Base-by-base conservation (phyloP, 2,888 invertebrate genomes). In the Aleiodes alternator region DNA sequence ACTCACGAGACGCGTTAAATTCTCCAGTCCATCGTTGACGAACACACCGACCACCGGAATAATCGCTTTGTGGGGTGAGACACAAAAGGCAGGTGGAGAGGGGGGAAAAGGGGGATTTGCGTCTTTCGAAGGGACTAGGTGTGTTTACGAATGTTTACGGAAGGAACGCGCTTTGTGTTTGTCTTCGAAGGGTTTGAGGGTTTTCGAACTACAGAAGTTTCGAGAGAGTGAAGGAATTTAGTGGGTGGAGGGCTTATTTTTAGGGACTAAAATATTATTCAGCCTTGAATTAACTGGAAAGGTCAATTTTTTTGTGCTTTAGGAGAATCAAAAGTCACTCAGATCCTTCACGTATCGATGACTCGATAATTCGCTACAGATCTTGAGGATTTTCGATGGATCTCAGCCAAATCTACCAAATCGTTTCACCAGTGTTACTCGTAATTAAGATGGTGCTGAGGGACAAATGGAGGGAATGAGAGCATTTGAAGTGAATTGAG, bases 1-100 rank as follows among this genome's bases (percentile, higher is more conserved):
- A 76, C 53, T 66, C 72, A 72, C 57, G 69, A 64, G 79, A 72
- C 70, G 76, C 78, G 87, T 84, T 84, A 85, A 86, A 87, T 87
- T 87, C 85, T 82, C 84, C 86, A 85, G 86, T 84, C 81, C 79
- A 64, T 73, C 76, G 57, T 29, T 66, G 69, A 75, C 70, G 38
- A 53, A 61, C 61, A 51, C 48, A 43, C 8, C 16, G 14, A 2
- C 4, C 29, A 14, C n/a, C 31, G 38, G 38, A n/a, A n/a, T n/a
- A 8, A 31, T 9, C 31, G 43, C 43, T 43, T 11, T 43, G 38
- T 12, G 16, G 43, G 61, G 56, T 61, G 66, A 68, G 12, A 56
- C 23, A 56, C 66, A 48, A 55, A 55, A 55, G n/a, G 69, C n/a
- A 8, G 4, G 50, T 51, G 29, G 31, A 11, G 53, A 38, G 12